Evolutionary conservation across 2,113 vertebrate species (phyloP), one percentile per base, ranked within the genome.

Genomic region (Turnix velox): DNA sequence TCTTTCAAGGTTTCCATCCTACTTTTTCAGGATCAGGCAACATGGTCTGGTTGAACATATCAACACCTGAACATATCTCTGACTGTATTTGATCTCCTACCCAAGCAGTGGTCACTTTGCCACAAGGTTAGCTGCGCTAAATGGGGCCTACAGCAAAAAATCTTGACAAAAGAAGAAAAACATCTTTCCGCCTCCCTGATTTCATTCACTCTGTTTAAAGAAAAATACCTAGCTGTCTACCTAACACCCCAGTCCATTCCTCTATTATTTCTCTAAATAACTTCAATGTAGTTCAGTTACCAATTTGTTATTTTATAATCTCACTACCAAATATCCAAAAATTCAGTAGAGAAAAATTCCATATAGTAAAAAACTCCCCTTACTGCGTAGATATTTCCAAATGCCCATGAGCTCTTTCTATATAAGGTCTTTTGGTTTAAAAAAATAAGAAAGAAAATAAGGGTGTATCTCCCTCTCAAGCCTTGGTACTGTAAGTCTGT

Each of bases 401-500:
- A 73, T n/a, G 31, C 8, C 25, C 5, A 24, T n/a, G 3, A 51
- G 85, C 84, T 91, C 37, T 93, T 94, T 55, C n/a, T 68, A 18
- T 45, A 49, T 54, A 84, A 84, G 9, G 19, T 42, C 27, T 33
- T 95, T 66, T 46, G 49, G 73, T 66, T 94, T n/a, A n/a, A n/a
- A 19, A 73, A 87, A 23, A 81, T 80, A 73, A 54, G 5, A 45
- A 77, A 59, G 24, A 1, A 82, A 94, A 80, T 61, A 87, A 62
- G 20, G 27, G 30, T 91, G 61, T 84, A 14, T 62, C 24, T 78
- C 40, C 61, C 24, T 89, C 30, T 84, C 59, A 89, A 82, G 83
- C 35, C 42, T 95, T 91, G 79, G 49, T 82, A 87, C 67, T 46
- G 27, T 46, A 88, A 82, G 73, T 91, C 67, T 87, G 58, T 93